Evolutionary conservation across 30 jellyfish, hydroid and myxozoan genomes (phyloP), one percentile per base, ranked within the genome.

Genomic region (Cassiopea andromeda): DNA sequence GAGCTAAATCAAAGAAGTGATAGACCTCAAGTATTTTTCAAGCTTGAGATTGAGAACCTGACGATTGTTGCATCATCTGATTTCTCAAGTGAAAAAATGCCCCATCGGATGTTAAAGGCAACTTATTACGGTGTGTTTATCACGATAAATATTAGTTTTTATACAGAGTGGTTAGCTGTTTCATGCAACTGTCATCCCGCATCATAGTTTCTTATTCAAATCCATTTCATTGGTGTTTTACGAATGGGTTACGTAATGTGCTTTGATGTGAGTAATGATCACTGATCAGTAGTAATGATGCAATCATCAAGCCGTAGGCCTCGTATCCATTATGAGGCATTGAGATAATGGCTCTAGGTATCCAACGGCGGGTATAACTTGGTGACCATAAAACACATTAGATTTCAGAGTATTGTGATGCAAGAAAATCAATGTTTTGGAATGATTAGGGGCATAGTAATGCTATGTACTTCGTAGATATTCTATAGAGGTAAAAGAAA

Each of bases 281-380:
- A 27, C 38, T 27, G 38, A 27, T 27, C 38, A 27, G 38, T 27
- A 0, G 38, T 27, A 27, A 27, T 27, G 38, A 27, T 27, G 38
- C 38, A 27, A 27, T 27, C 38, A 27, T 27, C 38, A 27, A 27
- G 38, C 38, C 38, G 38, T 0, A 14, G n/a, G 54, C 54, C 79
- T 70, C 79, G 27, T 70, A 27, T 70, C 79, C 79, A 70, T 70
- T 27, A 19, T 2, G 79, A 12, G 79, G 79, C 38, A 1, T 12
- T 6, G n/a, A 0, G 79, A 12, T 70, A 12, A 70, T 70, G 57
- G 79, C 57, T 70, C 76, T 16, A 58, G 73, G 79, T 70, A 12
- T 70, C 79, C 79, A 70, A 70, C 79, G 79, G 79, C 79, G 79
- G 57, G 27, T n/a, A 19, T 19, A 12, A 54, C 57, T 12, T 70